Percentiles rank a stretch among this genome's conserved stretches.
Evolutionary conservation across 2,113 vertebrate genomes (phyloP).

Genomic region (Eubucco bourcierii): DNA sequence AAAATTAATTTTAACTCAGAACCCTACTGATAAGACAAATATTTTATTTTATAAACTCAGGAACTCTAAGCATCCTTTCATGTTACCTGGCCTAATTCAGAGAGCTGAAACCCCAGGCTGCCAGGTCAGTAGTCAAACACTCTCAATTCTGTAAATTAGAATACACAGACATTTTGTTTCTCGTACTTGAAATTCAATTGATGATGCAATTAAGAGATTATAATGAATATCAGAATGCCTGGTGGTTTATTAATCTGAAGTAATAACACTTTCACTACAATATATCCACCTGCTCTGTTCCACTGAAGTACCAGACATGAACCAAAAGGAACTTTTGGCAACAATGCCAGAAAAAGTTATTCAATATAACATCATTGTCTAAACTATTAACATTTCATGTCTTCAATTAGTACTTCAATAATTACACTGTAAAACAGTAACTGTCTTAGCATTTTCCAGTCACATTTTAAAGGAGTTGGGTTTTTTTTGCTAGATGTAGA

Average conservation of each 20-base stretch:
- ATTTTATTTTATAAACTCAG: not conserved
- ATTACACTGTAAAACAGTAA: not conserved
- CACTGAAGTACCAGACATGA: not conserved
- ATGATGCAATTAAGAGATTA: not conserved
- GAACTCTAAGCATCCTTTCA: not conserved
- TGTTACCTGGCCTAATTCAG: not conserved
- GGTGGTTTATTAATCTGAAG: not conserved
- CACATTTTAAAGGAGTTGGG: not conserved
- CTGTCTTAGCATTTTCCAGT: not conserved
- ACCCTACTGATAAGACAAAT: not conserved
- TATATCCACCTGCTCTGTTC: fast-evolving
- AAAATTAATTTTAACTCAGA: not conserved
- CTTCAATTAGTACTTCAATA: not conserved
- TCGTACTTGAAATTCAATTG: not conserved
- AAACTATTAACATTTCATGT: not conserved
- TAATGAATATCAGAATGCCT: not conserved
- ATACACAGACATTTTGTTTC: not conserved
- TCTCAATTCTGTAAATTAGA: not conserved
- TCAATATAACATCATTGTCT: not conserved
- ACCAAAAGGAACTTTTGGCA: not conserved
- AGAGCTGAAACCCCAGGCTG: not conserved
- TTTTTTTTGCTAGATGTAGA: not conserved
- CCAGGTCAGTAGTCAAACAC: not conserved
- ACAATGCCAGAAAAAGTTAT: not conserved
- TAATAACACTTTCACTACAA: not conserved